Conservation (phyloP, 2,888 invertebrate genomes). For the Crioceris asparagi region DNA sequence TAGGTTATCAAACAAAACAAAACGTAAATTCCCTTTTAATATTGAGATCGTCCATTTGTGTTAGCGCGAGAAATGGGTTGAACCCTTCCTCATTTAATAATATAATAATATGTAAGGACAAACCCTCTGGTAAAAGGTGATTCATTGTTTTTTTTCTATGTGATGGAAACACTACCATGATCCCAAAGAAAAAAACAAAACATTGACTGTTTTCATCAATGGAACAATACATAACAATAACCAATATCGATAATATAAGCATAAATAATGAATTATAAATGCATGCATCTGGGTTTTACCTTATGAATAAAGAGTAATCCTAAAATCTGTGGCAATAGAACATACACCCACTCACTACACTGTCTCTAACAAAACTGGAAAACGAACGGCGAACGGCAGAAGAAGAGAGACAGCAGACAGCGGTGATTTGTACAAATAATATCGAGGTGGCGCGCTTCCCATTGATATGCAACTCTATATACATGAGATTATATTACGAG, state of each 20-base stretch:
- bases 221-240: slow-evolving; percentile 4
- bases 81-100: too few relatives aligned
- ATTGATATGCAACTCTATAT: too few relatives aligned
- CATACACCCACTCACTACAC: slow-evolving; percentile 31
- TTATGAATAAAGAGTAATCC: slow-evolving; percentile 26
- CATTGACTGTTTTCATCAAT: slow-evolving; percentile 7
- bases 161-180: too few relatives aligned
- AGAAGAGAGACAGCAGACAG: slow-evolving; percentile 18
- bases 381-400: slow-evolving; percentile 4
- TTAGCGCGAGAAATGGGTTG: too few relatives aligned
- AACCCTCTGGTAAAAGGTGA: too few relatives aligned
- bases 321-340: slow-evolving; percentile 21
- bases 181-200: too few relatives aligned
- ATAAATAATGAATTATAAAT: background rate
- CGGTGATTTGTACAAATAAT: background rate
- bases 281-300: slow-evolving; percentile 19
- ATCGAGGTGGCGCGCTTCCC: slow-evolving; percentile 10
- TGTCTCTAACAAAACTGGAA: slow-evolving; percentile 26
- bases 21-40: too few relatives aligned
- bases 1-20: too few relatives aligned
- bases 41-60: too few relatives aligned
- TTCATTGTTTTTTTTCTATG: too few relatives aligned
- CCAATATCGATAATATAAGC: background rate
- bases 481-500: too few relatives aligned
- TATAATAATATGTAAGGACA: too few relatives aligned